Base-by-base conservation (phyloP, 2,797 vertebrate species). In the Sebastes hopkinsi region DNA sequence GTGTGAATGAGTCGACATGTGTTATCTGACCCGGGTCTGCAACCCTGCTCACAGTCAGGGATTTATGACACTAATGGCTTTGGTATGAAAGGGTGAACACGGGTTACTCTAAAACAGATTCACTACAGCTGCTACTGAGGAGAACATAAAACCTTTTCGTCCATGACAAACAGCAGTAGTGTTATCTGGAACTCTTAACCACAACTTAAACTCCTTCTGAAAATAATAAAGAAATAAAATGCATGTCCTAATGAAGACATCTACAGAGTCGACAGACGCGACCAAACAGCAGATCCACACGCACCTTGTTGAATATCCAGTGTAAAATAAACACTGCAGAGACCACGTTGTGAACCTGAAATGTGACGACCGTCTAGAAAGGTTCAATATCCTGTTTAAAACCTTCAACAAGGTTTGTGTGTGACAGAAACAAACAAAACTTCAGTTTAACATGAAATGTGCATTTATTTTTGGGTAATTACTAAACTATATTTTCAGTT, bases 31-130 rank as follows among this genome's bases (percentile, higher is more conserved):
- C 34, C 3, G 0, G 25, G 29, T 69, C n/a, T 65, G 34, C 55
- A 67, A 30, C 36, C 18, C 50, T 54, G 46, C 32, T 66, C 77
- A 69, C 22, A 70, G 38, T 52, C 46, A 50, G 23, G 65, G 71
- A 14, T 52, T 56, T 25, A 70, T 10, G 69, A 88, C 59, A 59
- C 62, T 56, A 75, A 77, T 32, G 25, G 52, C 67, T 89, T 80
- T 85, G 86, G 81, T 80, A 83, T 75, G 55, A 78, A 52, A 72
- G 22, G 64, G 67, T 60, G 58, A 83, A 77, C 55, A 72, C 52
- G 11, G 52, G 29, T 65, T 42, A 58, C 14, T 75, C 30, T 55
- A 82, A 82, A 73, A 77, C 65, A 55, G 61, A 75, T 59, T 87
- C 65, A 87, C 67, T 75, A 64, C 25, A 87, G 61, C 55, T 58